A percentile compares a stretch with the other conserved stretches of the same genome.
Conservation (phyloP, 2,888 invertebrate species). For the Andrena chrysosceles region DNA sequence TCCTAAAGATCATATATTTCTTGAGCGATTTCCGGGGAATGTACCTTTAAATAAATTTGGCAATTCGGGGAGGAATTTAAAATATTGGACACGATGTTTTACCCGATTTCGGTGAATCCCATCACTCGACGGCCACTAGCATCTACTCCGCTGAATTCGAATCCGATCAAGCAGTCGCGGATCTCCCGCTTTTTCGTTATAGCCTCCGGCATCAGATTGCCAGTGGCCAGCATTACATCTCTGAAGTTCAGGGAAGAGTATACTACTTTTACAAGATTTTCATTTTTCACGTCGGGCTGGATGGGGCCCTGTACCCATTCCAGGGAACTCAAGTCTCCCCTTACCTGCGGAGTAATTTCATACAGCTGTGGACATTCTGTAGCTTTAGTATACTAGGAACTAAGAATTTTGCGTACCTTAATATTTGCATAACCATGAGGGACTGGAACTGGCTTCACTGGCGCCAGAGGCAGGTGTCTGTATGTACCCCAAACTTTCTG, state of each 20-base stretch:
- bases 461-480: constrained; percentile 90
- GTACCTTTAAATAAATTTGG: no score
- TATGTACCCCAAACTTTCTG: constrained; percentile 92
- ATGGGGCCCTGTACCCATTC: no score
- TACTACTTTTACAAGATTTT: no score
- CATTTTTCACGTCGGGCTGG: no score
- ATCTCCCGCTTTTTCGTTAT: constrained; percentile 88
- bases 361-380: neutral
- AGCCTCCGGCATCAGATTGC: constrained; percentile 94
- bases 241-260: constrained; percentile 87
- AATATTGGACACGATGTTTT: neutral
- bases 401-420: constrained; percentile 70
- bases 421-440: constrained; percentile 93
- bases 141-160: constrained; percentile 89
- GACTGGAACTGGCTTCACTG: constrained; percentile 84
- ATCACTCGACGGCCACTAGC: constrained; percentile 84
- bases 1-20: no score
- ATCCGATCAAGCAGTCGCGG: constrained; percentile 89
- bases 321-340: no score
- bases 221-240: constrained; percentile 97
- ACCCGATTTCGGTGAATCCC: constrained; percentile 81
- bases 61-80: no score
- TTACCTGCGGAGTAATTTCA: neutral
- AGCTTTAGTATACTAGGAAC: neutral
- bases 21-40: no score